Conservation (phyloP, 2,888 invertebrate species). For the Atethmia centrago region DNA sequence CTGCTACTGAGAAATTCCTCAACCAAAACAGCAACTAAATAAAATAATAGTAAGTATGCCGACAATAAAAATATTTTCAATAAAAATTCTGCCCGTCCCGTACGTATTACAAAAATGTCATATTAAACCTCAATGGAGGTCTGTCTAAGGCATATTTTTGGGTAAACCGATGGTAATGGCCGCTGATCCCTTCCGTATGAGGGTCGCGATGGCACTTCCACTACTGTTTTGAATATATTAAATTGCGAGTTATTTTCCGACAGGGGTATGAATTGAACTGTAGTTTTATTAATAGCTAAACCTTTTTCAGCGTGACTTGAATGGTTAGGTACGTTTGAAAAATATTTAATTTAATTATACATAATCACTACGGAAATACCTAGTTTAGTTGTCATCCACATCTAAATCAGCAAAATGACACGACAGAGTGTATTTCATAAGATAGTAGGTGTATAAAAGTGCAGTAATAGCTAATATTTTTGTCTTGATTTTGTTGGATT, state of each 20-base stretch:
- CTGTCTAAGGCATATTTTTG: slow-evolving; percentile 54
- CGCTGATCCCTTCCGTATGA: slow-evolving; percentile 43
- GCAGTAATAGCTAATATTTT: no score
- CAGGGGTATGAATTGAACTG: slow-evolving; percentile 44
- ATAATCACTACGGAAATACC: not conserved
- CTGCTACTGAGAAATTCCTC: no score
- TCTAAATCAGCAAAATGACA: no score
- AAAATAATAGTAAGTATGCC: not conserved
- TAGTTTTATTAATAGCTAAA: slow-evolving; percentile 24
- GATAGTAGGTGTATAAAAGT: no score
- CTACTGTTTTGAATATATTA: slow-evolving; percentile 62
- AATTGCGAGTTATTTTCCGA: slow-evolving; percentile 35
- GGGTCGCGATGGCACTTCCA: slow-evolving; percentile 42
- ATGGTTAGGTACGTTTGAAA: not conserved
- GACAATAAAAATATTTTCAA: slow-evolving; percentile 8
- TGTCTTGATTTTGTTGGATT: no score
- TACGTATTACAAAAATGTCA: slow-evolving; percentile 57
- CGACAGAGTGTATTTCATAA: no score
- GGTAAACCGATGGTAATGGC: slow-evolving; percentile 47
- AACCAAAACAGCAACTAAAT: not conserved
- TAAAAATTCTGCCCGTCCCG: slow-evolving; percentile 12
- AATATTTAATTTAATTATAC: not conserved
- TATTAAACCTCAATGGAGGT: slow-evolving; percentile 52
- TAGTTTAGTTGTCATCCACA: not conserved
- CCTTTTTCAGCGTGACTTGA: slow-evolving; percentile 12